A percentile compares a stretch with the other conserved stretches of the same genome.
These are phyloP conservation scores for Matsumyia berberina DNA, from an alignment of 2,888 invertebrate genomes.

Conservation along the genomic window DNA sequence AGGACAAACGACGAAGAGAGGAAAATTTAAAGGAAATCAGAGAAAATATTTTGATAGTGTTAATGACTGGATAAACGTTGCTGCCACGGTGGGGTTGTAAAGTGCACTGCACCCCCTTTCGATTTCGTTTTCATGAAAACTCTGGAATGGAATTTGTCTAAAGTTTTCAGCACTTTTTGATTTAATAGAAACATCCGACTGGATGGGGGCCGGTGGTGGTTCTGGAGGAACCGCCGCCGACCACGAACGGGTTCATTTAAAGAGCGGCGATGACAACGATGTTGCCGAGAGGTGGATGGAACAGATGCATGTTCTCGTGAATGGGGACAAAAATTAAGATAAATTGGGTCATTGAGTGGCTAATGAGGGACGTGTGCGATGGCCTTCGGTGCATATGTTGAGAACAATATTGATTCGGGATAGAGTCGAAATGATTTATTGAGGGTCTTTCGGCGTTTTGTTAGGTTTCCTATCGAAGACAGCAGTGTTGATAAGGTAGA, in stretches of 20 bases:
- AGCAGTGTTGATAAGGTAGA: slow-evolving; percentile 10
- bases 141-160: slow-evolving; percentile 55
- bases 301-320: slow-evolving; percentile 61
- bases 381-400: slow-evolving; percentile 5
- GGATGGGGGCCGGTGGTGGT: background rate
- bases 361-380: slow-evolving; percentile 69
- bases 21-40: slow-evolving; percentile 43
- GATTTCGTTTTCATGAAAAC: slow-evolving; percentile 58
- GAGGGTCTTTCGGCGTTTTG: background rate
- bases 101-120: slow-evolving; percentile 61
- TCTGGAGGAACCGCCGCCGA: no score
- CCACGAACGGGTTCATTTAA: slow-evolving; percentile 64
- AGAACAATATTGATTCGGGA: slow-evolving; percentile 42
- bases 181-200: slow-evolving; percentile 47
- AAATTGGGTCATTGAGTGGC: slow-evolving; percentile 74
- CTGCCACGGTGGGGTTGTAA: background rate
- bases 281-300: slow-evolving; percentile 46
- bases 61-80: slow-evolving; percentile 59
- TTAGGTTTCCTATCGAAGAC: background rate
- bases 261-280: slow-evolving; percentile 55
- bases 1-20: no score
- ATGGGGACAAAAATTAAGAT: slow-evolving; percentile 73
- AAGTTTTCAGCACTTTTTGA: slow-evolving; percentile 71
- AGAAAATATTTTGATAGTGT: slow-evolving; percentile 53
- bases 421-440: slow-evolving; percentile 20